Percentiles rank a stretch among this genome's conserved stretches.
Evolutionary conservation across 2,888 invertebrate genomes (phyloP).

Genomic region (Chelonus formosanus): DNA sequence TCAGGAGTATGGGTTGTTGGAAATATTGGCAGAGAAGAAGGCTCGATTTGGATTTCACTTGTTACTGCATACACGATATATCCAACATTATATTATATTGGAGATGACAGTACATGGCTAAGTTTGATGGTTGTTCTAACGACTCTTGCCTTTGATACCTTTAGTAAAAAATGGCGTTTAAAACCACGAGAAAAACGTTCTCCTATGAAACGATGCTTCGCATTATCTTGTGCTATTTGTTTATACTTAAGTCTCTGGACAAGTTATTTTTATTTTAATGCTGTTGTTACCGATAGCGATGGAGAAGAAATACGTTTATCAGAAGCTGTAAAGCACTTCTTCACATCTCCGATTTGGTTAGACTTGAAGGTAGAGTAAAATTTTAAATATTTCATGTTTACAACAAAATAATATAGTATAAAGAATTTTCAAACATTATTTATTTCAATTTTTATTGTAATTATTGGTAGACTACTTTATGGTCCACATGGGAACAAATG

Average conservation of each 20-base stretch:
- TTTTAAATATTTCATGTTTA: no score
- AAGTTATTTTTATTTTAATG: conserved; percentile 87
- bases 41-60: conserved; percentile 76
- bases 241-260: conserved; percentile 78
- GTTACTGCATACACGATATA: conserved; percentile 74
- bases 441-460: no score
- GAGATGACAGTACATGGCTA: conserved; percentile 78
- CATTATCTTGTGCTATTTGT: conserved; percentile 72
- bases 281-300: conserved; percentile 82
- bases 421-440: no score
- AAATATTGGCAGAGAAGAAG: conserved; percentile 86
- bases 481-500: conserved; percentile 80
- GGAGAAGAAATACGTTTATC: conserved; percentile 89
- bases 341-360: conserved; percentile 80
- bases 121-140: conserved; percentile 74
- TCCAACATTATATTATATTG: conserved; percentile 76
- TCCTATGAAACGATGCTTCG: conserved; percentile 67
- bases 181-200: conserved; percentile 68
- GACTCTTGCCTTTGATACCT: conserved; percentile 77
- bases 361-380: conserved; percentile 64
- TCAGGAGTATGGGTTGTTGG: conserved; percentile 90
- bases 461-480: conserved; percentile 64
- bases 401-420: no score
- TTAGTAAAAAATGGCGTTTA: conserved; percentile 81
- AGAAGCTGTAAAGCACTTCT: conserved; percentile 88